Evolutionary conservation across 30 jellyfish, hydroid and myxozoan genomes (phyloP).

Genomic region (Calvadosia cruxmelitensis): DNA sequence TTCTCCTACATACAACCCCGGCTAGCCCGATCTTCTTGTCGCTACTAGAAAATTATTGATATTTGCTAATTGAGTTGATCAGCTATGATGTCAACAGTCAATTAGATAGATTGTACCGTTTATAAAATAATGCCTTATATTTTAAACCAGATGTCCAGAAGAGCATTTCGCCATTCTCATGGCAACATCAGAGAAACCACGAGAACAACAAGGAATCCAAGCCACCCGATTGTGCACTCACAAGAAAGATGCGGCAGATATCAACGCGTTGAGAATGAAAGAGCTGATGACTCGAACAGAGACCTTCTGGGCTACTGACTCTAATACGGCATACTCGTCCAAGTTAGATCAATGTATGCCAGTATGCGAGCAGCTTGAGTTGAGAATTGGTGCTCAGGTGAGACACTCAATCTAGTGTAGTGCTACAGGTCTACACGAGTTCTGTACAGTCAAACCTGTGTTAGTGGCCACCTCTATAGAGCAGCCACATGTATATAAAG

Average conservation of each 20-base stretch:
- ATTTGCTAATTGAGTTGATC: too few species aligned
- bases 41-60: too few species aligned
- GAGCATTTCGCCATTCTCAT: constrained; percentile 20
- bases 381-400: constrained; percentile 94
- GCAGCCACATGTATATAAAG: too few species aligned
- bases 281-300: constrained; percentile 18
- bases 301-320: constrained; percentile 47
- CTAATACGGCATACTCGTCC: constrained; percentile 26
- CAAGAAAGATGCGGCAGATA: constrained; percentile 63
- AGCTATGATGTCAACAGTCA: too few species aligned
- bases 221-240: constrained; percentile 94
- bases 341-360: constrained; percentile 64
- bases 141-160: constrained; percentile 80
- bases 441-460: too few species aligned
- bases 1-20: too few species aligned
- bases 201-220: constrained; percentile 45
- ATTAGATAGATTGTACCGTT: too few species aligned
- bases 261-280: constrained; percentile 37
- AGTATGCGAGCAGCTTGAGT: constrained; percentile 35
- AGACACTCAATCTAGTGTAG: too few species aligned
- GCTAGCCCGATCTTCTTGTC: too few species aligned
- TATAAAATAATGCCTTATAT: too few species aligned
- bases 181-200: constrained; percentile 18
- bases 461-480: too few species aligned
- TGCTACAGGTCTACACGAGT: too few species aligned